Base-by-base conservation (phyloP, 2,797 vertebrate species). In the Xenops minutus region DNA sequence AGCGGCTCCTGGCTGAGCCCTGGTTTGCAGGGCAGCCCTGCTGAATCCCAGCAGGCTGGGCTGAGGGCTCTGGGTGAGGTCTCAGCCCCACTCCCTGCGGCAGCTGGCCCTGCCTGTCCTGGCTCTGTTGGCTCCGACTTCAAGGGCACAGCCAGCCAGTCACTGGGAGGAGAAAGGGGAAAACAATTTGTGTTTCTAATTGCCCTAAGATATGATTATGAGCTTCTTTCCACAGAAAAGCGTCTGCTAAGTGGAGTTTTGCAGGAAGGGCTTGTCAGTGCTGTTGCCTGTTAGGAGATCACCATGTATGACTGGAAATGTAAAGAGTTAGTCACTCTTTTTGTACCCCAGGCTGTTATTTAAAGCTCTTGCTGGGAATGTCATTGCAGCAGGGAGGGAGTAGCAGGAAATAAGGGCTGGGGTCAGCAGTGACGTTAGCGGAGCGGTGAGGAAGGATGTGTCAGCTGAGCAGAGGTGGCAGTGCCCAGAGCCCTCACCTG, bases 211-310 rank as follows among this genome's bases (percentile, higher is more conserved):
- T 94, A 85, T 69, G 87, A 76, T 86, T 96, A 96, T 37, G 83
- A 95, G 41, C 56, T 59, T 62, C 72, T 84, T 92, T 80, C 43
- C 51, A 9, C 13, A 43, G 89, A 14, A 79, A 54, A 71, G 26
- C 0, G 1, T 56, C 62, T 96, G 94, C 68, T 88, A 54, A 89
- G 63, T 61, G 75, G 89, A 84, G 83, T 85, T 84, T 92, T 96
- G 86, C 75, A 94, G 77, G 93, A 86, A 97, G 93, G 92, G 94
- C 96, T 97, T 91, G 94, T 85, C 79, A 46, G 94, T 88, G 91
- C 75, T 17, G 20, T 80, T 86, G 52, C 73, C 52, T 96, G 64
- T 77, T 71, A 91, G 85, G 95, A 97, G 90, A 77, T 94, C 90
- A 85, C 72, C 1, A 4, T 8, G 22, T 91, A 16, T 85, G 95